These are phyloP conservation scores for Camponotus vicinus DNA, from an alignment of 1,140 invertebrate species.

Conservation along the genomic window DNA sequence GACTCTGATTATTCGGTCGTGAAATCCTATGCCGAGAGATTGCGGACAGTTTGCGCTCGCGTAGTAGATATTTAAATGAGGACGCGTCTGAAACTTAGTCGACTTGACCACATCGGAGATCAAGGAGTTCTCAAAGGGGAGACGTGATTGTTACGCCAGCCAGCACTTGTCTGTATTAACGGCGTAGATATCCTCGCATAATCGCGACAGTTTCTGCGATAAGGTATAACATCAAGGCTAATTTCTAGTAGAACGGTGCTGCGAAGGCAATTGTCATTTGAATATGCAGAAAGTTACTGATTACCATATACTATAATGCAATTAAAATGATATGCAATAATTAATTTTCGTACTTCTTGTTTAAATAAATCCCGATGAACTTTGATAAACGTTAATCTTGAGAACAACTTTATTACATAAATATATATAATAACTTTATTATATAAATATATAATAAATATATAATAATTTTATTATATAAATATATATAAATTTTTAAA, in stretches of 20 bases:
- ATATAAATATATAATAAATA: too few species aligned
- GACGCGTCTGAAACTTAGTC: conserved; percentile 54
- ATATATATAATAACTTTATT: too few species aligned
- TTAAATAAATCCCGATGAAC: neutral
- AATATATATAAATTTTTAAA: neutral
- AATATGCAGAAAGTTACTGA: neutral
- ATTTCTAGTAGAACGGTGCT: neutral
- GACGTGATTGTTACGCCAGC: conserved; percentile 11
- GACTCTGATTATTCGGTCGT: conserved; percentile 66
- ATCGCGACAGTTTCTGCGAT: conserved; percentile 22
- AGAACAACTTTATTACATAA: neutral
- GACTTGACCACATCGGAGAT: conserved; percentile 69
- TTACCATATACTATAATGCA: neutral
- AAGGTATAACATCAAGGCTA: conserved; percentile 34
- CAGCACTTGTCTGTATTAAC: conserved; percentile 60
- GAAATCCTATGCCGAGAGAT: conserved; percentile 59
- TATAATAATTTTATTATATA: too few species aligned
- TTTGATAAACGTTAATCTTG: neutral
- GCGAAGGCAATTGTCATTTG: conserved; percentile 20
- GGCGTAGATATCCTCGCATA: conserved; percentile 8
- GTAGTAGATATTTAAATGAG: conserved; percentile 68
- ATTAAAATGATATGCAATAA: neutral
- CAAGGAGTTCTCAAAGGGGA: conserved; percentile 68
- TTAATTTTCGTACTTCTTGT: neutral
- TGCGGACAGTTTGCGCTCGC: conserved; percentile 49